These are phyloP conservation scores for Bos indicus DNA, from an alignment of 2,113 vertebrate genomes.

Conservation along the genomic window DNA sequence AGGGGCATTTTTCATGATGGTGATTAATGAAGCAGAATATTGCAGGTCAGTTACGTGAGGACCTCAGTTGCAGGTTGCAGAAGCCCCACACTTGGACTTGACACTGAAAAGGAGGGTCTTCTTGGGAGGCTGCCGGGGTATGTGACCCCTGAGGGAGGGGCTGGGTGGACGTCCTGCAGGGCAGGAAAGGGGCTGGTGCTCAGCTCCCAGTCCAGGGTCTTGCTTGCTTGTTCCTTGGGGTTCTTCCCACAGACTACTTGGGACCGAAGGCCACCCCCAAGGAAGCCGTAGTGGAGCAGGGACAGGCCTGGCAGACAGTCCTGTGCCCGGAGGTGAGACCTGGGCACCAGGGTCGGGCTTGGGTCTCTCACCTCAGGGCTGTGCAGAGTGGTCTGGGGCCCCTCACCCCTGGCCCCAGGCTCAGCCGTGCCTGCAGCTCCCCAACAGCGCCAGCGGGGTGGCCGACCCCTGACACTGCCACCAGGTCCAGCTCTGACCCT, in stretches of 20 bases:
- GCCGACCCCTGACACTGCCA: neutral
- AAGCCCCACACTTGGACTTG: neutral
- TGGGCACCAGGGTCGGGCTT: fast-evolving
- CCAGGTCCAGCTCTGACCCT: fast-evolving
- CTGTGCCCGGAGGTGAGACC: neutral
- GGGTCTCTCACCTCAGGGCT: neutral
- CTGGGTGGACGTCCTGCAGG: fast-evolving
- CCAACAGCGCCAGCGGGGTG: fast-evolving
- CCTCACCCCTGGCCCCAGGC: neutral
- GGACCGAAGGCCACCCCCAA: fast-evolving
- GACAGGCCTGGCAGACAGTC: neutral
- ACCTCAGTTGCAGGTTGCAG: neutral
- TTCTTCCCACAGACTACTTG: neutral
- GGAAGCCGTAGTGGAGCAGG: neutral
- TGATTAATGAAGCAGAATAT: neutral
- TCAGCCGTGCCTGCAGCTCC: neutral
- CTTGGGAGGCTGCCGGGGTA: neutral
- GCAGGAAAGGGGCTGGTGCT: neutral
- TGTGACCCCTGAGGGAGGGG: neutral
- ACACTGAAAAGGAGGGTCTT: neutral
- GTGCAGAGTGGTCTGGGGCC: fast-evolving
- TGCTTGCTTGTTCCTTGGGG: neutral
- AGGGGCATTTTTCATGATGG: neutral
- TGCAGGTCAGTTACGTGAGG: neutral
- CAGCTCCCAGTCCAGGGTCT: neutral